phyloP scores from a whole-genome alignment of 2,888 invertebrate genomes.

The Crioceris asparagi region DNA sequence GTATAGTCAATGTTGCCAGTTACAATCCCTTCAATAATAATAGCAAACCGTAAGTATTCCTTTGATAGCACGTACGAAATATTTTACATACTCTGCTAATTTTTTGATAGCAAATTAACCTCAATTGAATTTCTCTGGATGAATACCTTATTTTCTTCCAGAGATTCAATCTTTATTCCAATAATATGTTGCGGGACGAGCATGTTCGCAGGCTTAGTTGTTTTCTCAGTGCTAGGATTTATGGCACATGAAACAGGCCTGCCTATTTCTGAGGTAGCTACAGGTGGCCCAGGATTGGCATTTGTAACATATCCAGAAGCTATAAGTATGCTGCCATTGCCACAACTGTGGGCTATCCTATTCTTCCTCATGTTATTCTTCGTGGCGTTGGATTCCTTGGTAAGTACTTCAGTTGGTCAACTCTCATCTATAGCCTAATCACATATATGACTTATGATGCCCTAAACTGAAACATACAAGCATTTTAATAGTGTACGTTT shows the following conservation, averaged over 20 bases:
- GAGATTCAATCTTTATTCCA: slow-evolving; percentile 61
- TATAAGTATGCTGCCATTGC: slow-evolving; percentile 60
- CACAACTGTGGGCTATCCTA: slow-evolving; percentile 65
- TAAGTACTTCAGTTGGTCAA: too few species aligned
- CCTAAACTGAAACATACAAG: too few species aligned
- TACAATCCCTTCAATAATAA: slow-evolving; percentile 69
- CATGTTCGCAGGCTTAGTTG: slow-evolving; percentile 69
- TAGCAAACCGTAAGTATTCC: slow-evolving; percentile 50
- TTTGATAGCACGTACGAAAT: too few species aligned
- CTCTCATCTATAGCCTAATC: too few species aligned
- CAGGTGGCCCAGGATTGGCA: slow-evolving; percentile 67
- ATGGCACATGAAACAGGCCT: slow-evolving; percentile 60
- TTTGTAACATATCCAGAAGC: slow-evolving; percentile 74
- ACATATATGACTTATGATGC: too few species aligned
- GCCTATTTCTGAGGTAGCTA: slow-evolving; percentile 65
- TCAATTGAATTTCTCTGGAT: too few species aligned
- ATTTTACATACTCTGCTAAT: too few species aligned
- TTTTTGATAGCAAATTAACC: too few species aligned
- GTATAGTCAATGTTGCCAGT: slow-evolving; percentile 75
- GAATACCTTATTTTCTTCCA: too few species aligned
- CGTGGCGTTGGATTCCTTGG: slow-evolving; percentile 68
- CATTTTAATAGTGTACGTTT: too few species aligned
- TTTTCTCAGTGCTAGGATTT: slow-evolving; percentile 69
- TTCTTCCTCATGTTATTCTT: slow-evolving; percentile 78
- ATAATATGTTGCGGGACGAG: slow-evolving; percentile 64